A percentile compares a stretch with the other conserved stretches of the same genome.
Evolutionary conservation across 23 tunicate genomes (phyloP).

Genomic region (Trididemnum clinides): DNA sequence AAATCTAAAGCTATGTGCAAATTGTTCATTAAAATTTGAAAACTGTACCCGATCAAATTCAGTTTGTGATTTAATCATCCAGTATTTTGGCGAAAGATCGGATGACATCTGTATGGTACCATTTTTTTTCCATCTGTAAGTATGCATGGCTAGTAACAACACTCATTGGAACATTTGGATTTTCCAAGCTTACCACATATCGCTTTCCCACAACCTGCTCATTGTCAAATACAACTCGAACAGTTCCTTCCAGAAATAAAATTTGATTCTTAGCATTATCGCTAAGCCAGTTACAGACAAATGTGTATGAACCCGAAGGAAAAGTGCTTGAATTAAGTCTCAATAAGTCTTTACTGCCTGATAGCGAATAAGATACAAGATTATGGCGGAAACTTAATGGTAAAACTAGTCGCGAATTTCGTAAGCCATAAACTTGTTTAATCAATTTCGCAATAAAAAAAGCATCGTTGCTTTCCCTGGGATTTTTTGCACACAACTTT

Average conservation of each 20-base stretch:
- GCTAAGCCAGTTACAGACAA: not conserved
- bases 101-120: not conserved
- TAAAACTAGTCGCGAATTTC: not conserved
- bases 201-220: conserved; percentile 7
- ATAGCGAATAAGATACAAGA: not conserved
- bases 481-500: no score
- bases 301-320: not conserved
- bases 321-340: not conserved
- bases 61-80: not conserved
- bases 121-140: not conserved
- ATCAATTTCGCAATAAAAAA: no score
- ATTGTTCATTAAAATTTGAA: not conserved
- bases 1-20: not conserved
- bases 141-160: conserved; percentile 5
- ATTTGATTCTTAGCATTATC: not conserved
- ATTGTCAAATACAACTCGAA: not conserved
- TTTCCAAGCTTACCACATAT: not conserved
- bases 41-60: not conserved
- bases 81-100: not conserved
- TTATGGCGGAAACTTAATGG: not conserved
- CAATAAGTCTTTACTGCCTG: not conserved
- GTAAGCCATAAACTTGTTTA: no score
- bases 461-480: no score
- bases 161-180: not conserved
- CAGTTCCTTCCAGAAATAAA: not conserved